Base-by-base conservation (phyloP, 2,797 vertebrate species). In the Tapirus indicus region DNA sequence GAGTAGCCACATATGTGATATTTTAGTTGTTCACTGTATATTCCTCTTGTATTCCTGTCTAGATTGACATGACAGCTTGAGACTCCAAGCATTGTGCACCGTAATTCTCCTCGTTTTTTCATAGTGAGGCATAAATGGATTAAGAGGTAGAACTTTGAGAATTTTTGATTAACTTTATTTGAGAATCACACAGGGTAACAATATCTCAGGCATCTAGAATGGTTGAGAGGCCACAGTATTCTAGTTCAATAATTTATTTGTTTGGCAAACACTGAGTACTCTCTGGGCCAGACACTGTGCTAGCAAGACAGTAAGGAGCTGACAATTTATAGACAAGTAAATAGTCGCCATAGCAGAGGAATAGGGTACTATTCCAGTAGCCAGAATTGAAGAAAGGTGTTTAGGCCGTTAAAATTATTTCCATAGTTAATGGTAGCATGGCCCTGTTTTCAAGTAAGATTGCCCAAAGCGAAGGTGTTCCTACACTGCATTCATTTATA, bases 141-240 rank as follows among this genome's bases (percentile, higher is more conserved):
- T 82, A 41, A 52, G 71, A 93, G 11, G 35, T 52, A 44, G 25
- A 75, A 35, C 32, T 86, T 79, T 74, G 52, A 95, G 95, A 90
- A 89, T 69, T 92, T 35, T 62, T 79, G 86, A 82, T 92, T 78
- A 88, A 71, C 72, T 96, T 54, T 78, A 44, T 52, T 82, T 84
- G 75, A 95, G 86, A 82, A 41, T 87, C 79, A n/a, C 41, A 49
- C 17, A 6, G 23, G 32, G 23, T 83, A 60, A 38, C 83, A 41
- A 9, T 79, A 41, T 92, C 69, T 88, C 16, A 9, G 82, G 17
- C 49, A 69, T 82, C 35, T 91, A 18, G 56, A 83, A 41, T n/a
- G 20, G 16, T 60, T 74, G 64, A 60, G 35, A 89, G 68, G 56
- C 35, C 32, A 78, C 32, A 27, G 6, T 71, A 25, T 49, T 93